These are phyloP conservation scores for Brachycybe producta DNA, from an alignment of 2,888 invertebrate genomes.

Conservation along the genomic window DNA sequence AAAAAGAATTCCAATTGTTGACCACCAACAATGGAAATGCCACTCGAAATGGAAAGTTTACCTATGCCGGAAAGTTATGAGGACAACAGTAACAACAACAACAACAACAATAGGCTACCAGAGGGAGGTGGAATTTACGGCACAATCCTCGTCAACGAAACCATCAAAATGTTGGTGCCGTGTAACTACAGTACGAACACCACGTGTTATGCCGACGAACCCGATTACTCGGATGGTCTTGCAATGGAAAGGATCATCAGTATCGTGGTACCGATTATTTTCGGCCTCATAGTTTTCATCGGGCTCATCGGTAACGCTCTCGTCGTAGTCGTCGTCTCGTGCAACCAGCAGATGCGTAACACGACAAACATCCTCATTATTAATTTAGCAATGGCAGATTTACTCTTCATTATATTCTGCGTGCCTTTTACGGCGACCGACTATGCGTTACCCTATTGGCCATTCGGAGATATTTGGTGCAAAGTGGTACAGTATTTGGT, in stretches of 20 bases:
- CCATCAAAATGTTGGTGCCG: no score
- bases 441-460: slow-evolving; percentile 76
- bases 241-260: slow-evolving; percentile 47
- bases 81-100: no score
- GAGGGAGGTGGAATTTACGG: no score
- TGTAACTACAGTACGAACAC: no score
- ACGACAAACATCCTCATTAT: slow-evolving; percentile 86
- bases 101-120: no score
- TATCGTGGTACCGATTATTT: slow-evolving; percentile 56
- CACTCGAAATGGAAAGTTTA: no score
- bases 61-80: no score
- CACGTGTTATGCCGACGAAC: no score
- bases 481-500: slow-evolving; percentile 81
- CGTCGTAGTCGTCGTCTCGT: slow-evolving; percentile 74
- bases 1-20: no score
- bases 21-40: no score
- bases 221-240: slow-evolving; percentile 18
- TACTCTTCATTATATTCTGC: slow-evolving; percentile 83
- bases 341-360: slow-evolving; percentile 81
- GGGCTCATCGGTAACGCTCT: slow-evolving; percentile 81
- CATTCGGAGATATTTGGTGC: slow-evolving; percentile 80
- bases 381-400: slow-evolving; percentile 76
- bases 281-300: slow-evolving; percentile 69
- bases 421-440: slow-evolving; percentile 87
- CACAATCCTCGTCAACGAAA: no score